Evolutionary conservation across 2,888 invertebrate genomes (phyloP), one percentile per base, ranked within the genome.

Genomic region (Bedellia somnulentella): DNA sequence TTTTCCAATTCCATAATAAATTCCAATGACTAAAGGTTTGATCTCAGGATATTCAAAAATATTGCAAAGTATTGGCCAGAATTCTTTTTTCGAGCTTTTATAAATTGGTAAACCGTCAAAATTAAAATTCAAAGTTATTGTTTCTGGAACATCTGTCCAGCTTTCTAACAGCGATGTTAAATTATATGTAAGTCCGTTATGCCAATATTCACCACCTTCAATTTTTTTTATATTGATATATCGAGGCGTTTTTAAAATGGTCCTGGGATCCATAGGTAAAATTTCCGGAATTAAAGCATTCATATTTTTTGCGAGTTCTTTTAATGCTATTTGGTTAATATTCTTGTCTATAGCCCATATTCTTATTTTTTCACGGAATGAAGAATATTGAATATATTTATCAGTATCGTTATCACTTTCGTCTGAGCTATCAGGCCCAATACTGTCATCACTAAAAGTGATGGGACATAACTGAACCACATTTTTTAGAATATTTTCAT

Each of bases 61-160:
- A 21, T 26, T 35, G 14, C 29, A 29, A 10, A 35, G 15, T 13
- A 35, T 35, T 5, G 32, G 35, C 32, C 29, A 35, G 32, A 35
- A 29, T 22, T 32, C 26, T 29, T 32, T 23, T 15, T 29, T 35
- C 1, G 32, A 29, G 16, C 35, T 35, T 4, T 29, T 35, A 17
- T 24, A 32, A 18, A 35, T 24, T 11, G 35, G 32, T 12, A 35
- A 29, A 15, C 35, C 28, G 16, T 31, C 34, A 11, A 27, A 15
- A 12, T 26, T 34, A 6, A 26, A 10, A 26, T 30, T 30, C 12
- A 23, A 17, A 5, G 15, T 12, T 21, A 35, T 31, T 21, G 5
- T 18, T 24, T 22, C n/a, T 16, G n/a, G n/a, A n/a, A n/a, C n/a
- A n/a, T n/a, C n/a, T n/a, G n/a, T n/a, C n/a, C n/a, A n/a, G n/a